Base-by-base conservation (phyloP, 2,888 invertebrate genomes). In the Trichacis sp. region DNA sequence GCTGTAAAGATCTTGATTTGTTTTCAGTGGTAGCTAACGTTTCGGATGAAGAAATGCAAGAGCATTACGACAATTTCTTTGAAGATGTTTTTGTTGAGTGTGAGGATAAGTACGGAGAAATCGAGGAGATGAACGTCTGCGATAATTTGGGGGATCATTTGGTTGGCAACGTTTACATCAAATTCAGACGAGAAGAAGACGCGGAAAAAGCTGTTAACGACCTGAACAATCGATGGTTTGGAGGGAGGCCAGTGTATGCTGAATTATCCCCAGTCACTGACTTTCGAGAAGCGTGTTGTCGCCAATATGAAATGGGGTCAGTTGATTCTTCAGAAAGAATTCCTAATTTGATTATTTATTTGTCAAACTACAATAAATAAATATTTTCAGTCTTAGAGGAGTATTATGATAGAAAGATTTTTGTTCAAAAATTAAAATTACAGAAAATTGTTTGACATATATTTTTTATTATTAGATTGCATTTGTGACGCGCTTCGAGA, bases 51-150 rank as follows among this genome's bases (percentile, higher is more conserved):
- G 98, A 98, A 86, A 97, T 98, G 93, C 98, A 99, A 85, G 96
- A 97, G 85, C 98, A 98, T 88, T 99, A 98, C 85, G 98, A 99
- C 83, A 98, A 98, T 81, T 98, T 99, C 86, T 99, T 98, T 85
- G 98, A 99, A 87, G 98, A 99, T 87, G 97, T 99, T 1, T 99
- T 98, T 87, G 96, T 97, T 0, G 98, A 99, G 85, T 94, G 98
- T 81, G 98, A 98, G 85, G 97, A 97, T 80, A 98, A 98, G 87
- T 99, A 99, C 86, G 99, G 99, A 0, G 98, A 98, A 86, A 98
- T 99, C 77, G 99, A 99, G 85, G 99, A 99, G 86, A 98, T 99
- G 97, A 99, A 99, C 87, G 98, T 99, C 1, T 99, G 99, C 86
- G 99, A 99, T 86, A 99, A 99, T 85, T 90, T 99, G 64, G 98